Evolutionary conservation across 2,888 invertebrate genomes (phyloP).

Genomic region (Anoncus sp.): DNA sequence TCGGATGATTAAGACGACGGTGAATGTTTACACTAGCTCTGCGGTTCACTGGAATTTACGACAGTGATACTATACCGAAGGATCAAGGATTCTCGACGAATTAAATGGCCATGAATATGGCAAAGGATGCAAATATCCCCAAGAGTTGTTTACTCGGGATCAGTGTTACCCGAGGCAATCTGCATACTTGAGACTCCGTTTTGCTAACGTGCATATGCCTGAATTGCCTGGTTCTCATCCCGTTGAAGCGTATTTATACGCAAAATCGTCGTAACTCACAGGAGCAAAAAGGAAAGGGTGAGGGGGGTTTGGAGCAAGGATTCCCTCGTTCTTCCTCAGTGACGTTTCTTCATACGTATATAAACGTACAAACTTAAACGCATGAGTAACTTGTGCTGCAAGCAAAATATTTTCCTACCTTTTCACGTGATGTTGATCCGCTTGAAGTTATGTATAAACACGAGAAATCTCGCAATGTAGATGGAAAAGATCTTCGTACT

Average conservation of each 20-base stretch:
- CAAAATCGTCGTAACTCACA: constrained; percentile 27
- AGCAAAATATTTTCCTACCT: constrained; percentile 11
- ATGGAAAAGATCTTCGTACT: constrained; percentile 4
- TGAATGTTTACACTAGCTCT: constrained; percentile 21
- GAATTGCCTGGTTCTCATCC: constrained; percentile 14
- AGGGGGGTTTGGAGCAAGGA: background rate
- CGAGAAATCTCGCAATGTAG: background rate
- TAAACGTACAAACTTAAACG: constrained; percentile 39
- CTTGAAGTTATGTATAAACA: constrained; percentile 5
- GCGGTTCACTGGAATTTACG: constrained; percentile 24
- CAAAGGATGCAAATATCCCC: constrained; percentile 76
- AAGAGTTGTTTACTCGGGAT: constrained; percentile 75
- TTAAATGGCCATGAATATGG: constrained; percentile 79
- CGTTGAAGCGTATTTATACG: constrained; percentile 16
- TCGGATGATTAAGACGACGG: constrained; percentile 6
- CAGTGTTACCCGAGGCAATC: constrained; percentile 73
- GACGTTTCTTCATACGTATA: background rate
- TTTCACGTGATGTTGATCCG: constrained; percentile 4
- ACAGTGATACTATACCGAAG: constrained; percentile 36
- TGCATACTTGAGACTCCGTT: constrained; percentile 71
- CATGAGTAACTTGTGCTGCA: constrained; percentile 45
- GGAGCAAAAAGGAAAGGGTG: constrained; percentile 1
- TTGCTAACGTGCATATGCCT: constrained; percentile 11
- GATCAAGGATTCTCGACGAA: constrained; percentile 67
- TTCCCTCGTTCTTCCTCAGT: background rate